Evolutionary conservation across 1,140 invertebrate species (phyloP).

Genomic region (Aradophagus sp.): DNA sequence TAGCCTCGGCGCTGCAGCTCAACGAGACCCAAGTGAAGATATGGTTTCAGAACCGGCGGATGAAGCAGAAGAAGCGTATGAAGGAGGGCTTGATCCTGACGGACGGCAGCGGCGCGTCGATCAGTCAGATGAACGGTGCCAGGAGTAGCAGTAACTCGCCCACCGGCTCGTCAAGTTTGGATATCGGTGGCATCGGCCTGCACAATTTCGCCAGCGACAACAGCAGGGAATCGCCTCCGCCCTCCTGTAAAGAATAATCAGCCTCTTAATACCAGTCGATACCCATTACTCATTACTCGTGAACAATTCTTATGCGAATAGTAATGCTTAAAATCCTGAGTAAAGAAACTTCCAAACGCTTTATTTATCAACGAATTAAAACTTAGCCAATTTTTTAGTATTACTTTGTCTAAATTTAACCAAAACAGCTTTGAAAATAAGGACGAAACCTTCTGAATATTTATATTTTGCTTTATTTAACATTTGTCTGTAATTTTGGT

Average conservation of each 20-base stretch:
- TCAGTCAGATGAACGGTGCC: slow-evolving; percentile 60
- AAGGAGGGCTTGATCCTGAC: slow-evolving; percentile 89
- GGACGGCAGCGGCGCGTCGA: slow-evolving; percentile 69
- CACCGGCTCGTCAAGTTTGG: slow-evolving; percentile 66
- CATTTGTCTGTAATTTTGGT: no score
- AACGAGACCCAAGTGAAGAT: slow-evolving; percentile 93
- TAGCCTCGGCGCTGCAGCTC: slow-evolving; percentile 94
- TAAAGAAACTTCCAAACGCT: no score
- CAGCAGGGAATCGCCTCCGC: slow-evolving; percentile 68
- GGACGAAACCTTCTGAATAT: no score
- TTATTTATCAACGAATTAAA: no score
- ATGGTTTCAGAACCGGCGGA: slow-evolving; percentile 94
- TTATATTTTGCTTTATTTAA: no score
- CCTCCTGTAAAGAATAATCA: slow-evolving; percentile 67
- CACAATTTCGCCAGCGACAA: slow-evolving; percentile 67
- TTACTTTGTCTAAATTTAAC: no score
- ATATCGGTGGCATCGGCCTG: slow-evolving; percentile 56
- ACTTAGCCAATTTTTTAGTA: no score
- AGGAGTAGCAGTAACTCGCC: slow-evolving; percentile 75
- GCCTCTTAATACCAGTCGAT: background rate
- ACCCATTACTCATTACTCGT: slow-evolving; percentile 10
- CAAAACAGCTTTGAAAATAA: no score
- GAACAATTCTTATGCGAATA: slow-evolving; percentile 20
- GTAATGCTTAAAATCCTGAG: no score
- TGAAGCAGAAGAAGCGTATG: slow-evolving; percentile 96